phyloP scores from a whole-genome alignment of 1,140 invertebrate genomes.

The Drosophila truncata region DNA sequence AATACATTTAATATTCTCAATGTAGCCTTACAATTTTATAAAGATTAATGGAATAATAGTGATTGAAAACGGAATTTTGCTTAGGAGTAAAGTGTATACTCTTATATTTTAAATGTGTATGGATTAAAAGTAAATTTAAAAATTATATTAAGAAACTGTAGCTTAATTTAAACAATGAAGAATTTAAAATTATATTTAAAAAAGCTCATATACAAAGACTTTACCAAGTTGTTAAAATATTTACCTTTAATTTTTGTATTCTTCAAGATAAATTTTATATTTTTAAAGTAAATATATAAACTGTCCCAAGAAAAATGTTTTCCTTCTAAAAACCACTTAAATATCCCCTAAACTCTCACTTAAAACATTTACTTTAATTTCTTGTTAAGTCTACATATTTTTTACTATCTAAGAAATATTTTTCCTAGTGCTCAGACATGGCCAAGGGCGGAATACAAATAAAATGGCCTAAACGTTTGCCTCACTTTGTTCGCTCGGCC shows the following conservation, averaged over 20 bases:
- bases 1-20: no score
- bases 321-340: neutral
- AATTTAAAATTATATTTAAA: neutral
- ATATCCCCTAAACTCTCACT: neutral
- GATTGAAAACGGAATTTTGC: no score
- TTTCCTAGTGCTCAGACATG: neutral
- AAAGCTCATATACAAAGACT: neutral
- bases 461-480: slow-evolving; percentile 43
- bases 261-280: neutral
- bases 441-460: slow-evolving; percentile 31
- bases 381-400: neutral
- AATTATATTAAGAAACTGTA: no score
- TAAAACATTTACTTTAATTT: neutral
- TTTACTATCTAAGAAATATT: slow-evolving; percentile 4
- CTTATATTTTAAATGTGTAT: no score
- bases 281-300: neutral
- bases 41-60: no score
- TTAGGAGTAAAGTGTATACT: no score
- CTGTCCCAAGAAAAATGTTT: neutral
- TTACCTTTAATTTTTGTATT: neutral
- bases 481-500: slow-evolving; percentile 41
- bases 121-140: no score
- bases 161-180: neutral
- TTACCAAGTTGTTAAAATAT: neutral
- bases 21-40: no score